Evolutionary conservation across 2,888 invertebrate genomes (phyloP).

Genomic region (Ecliptopera silaceata): DNA sequence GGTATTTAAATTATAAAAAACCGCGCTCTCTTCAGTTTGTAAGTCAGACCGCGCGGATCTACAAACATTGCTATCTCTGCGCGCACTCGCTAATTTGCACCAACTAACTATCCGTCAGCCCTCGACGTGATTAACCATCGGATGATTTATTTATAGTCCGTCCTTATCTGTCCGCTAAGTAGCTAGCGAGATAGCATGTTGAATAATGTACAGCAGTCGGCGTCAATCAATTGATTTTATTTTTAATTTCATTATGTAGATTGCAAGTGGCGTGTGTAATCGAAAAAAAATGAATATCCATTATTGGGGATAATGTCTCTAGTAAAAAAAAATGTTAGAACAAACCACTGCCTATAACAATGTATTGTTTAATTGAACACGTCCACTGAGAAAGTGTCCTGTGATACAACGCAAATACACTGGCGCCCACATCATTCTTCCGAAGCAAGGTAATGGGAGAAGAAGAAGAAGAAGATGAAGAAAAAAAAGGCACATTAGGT

Average conservation of each 20-base stretch:
- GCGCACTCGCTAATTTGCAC: conserved; percentile 79
- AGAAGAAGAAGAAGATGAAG: no score
- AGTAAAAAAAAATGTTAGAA: no score
- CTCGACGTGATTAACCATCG: conserved; percentile 65
- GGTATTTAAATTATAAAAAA: no score
- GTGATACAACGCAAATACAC: no score
- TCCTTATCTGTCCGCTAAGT: conserved; percentile 39
- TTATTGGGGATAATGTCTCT: no score
- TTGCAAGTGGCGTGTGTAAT: conserved; percentile 1
- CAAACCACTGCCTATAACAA: no score
- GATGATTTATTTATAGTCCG: conserved; percentile 71
- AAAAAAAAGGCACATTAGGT: no score
- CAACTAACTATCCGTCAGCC: conserved; percentile 64
- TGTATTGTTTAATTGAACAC: no score
- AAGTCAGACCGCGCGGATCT: conserved; percentile 51
- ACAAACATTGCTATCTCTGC: conserved; percentile 73
- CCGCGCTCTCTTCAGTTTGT: conserved; percentile 33
- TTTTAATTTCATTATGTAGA: conserved; percentile 15
- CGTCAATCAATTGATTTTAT: conserved; percentile 31
- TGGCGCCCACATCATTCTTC: no score
- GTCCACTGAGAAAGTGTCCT: no score
- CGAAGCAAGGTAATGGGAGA: no score
- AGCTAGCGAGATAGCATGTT: conserved; percentile 28
- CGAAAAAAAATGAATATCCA: not conserved
- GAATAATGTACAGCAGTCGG: conserved; percentile 28